A percentile compares a stretch with the other conserved stretches of the same genome.
These are phyloP conservation scores for Gastracanthus pulcherrimus DNA, from an alignment of 2,888 invertebrate genomes.

Conservation along the genomic window DNA sequence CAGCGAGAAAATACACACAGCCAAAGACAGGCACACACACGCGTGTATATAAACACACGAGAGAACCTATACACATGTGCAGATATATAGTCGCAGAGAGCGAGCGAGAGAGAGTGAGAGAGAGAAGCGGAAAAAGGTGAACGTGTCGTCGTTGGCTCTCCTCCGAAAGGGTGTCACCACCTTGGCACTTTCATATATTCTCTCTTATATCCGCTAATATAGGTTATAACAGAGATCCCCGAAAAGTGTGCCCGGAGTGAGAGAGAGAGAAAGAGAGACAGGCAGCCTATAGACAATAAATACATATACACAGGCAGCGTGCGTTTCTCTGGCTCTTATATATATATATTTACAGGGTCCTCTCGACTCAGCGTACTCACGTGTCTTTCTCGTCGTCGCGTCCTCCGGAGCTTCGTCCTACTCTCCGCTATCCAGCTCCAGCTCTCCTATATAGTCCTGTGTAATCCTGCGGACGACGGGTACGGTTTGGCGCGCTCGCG, in stretches of 20 bases:
- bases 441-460: background rate
- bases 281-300: background rate
- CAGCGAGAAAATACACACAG: slow-evolving; percentile 1
- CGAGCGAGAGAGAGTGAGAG: no score
- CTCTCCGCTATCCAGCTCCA: no score
- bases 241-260: background rate
- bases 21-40: background rate
- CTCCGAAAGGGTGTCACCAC: slow-evolving; percentile 40
- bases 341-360: background rate
- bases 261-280: background rate
- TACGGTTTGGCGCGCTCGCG: background rate
- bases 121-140: slow-evolving; percentile 11
- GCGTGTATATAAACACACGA: background rate
- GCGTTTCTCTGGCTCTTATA: background rate
- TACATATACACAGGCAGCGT: background rate
- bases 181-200: slow-evolving; percentile 25
- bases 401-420: no score
- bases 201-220: background rate
- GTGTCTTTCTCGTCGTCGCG: background rate
- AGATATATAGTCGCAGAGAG: no score
- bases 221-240: background rate
- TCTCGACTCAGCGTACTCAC: background rate
- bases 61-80: no score
- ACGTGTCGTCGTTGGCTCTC: slow-evolving; percentile 9
- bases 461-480: background rate